These are phyloP conservation scores for Sympetrum striolatum DNA, from an alignment of 2,888 invertebrate genomes.

Conservation along the genomic window DNA sequence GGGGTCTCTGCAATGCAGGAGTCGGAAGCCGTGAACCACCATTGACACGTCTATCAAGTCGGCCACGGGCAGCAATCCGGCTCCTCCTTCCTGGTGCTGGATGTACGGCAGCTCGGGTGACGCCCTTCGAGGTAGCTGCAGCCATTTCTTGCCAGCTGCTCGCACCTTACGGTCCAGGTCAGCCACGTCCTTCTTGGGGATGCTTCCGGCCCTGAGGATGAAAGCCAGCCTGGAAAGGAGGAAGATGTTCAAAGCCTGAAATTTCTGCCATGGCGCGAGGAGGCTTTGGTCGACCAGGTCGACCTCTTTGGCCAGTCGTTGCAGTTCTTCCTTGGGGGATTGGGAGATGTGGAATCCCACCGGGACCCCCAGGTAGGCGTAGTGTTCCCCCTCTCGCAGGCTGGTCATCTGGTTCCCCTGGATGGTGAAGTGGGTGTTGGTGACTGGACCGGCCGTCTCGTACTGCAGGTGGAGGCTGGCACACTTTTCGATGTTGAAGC, in stretches of 20 bases:
- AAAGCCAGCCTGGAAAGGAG: slow-evolving; percentile 51
- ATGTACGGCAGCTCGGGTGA: slow-evolving; percentile 52
- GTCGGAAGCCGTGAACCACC: slow-evolving; percentile 53
- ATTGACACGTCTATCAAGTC: slow-evolving; percentile 53
- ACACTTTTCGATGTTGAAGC: slow-evolving; percentile 51
- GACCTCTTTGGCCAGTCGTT: slow-evolving; percentile 45
- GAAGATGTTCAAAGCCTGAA: slow-evolving; percentile 51
- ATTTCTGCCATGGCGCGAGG: slow-evolving; percentile 52
- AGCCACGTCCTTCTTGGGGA: background rate
- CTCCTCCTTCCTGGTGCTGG: slow-evolving; percentile 50
- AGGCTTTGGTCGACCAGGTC: slow-evolving; percentile 31
- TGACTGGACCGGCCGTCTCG: no score
- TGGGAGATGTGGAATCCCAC: slow-evolving; percentile 52
- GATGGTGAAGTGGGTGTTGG: background rate
- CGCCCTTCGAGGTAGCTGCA: background rate
- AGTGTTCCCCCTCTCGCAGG: slow-evolving; percentile 46
- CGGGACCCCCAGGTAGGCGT: slow-evolving; percentile 55
- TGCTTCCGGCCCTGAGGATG: slow-evolving; percentile 50
- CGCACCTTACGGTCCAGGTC: background rate
- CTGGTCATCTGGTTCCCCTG: background rate
- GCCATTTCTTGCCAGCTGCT: background rate
- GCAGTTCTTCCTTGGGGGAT: slow-evolving; percentile 47
- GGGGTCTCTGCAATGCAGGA: slow-evolving; percentile 52
- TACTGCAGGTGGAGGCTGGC: slow-evolving; percentile 47
- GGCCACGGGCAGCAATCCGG: slow-evolving; percentile 53